These are phyloP conservation scores for Chiloscyllium punctatum DNA, from an alignment of 2,797 vertebrate genomes.

Conservation along the genomic window DNA sequence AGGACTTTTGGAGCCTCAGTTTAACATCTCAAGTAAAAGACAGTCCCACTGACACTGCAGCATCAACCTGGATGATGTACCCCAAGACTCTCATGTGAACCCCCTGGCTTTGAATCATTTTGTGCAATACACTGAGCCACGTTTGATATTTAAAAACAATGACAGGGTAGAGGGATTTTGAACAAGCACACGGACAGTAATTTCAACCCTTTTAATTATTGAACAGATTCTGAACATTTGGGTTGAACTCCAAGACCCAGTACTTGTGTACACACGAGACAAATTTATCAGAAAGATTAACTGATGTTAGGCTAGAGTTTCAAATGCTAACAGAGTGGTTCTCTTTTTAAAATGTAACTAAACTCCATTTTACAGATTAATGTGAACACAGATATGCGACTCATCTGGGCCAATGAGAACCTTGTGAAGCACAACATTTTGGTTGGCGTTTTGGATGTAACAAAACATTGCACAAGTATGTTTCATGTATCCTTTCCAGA, in stretches of 20 bases:
- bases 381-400: constrained; percentile 61
- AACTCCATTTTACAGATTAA: constrained; percentile 54
- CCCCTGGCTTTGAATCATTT: background rate
- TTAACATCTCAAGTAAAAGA: background rate
- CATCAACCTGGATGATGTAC: background rate
- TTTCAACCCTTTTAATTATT: background rate
- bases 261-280: background rate
- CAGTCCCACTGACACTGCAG: background rate
- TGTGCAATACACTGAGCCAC: background rate
- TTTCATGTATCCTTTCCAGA: constrained; percentile 54
- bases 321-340: background rate
- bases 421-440: constrained; percentile 58
- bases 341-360: background rate
- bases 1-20: background rate
- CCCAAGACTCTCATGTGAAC: background rate
- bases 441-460: constrained; percentile 61
- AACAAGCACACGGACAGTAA: background rate
- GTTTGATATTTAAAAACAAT: too few relatives aligned
- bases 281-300: background rate
- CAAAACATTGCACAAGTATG: constrained; percentile 57
- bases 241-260: background rate
- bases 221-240: background rate
- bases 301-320: background rate
- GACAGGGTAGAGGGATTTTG: background rate
- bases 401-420: constrained; percentile 65